phyloP scores from a whole-genome alignment of 2,113 vertebrate species.

The Oenanthe oenanthe region DNA sequence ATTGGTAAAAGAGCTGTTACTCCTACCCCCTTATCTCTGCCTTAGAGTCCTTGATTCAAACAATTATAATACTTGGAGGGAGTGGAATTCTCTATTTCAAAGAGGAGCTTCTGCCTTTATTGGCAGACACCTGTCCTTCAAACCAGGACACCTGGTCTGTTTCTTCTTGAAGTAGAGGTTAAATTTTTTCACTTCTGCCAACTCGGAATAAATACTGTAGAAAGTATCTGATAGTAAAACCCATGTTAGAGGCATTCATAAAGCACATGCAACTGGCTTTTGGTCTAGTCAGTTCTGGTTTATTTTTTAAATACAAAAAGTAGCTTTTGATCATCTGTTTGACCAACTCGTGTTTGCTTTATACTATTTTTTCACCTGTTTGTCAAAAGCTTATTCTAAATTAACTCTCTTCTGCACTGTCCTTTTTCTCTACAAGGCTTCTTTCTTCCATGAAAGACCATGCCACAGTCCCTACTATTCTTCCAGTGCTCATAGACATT shows the following conservation, averaged over 20 bases:
- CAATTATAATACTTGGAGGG: too few relatives aligned
- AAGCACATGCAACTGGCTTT: neutral
- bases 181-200: neutral
- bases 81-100: too few relatives aligned
- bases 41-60: too few relatives aligned
- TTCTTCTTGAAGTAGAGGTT: neutral
- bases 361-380: neutral
- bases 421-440: neutral
- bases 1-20: too few relatives aligned
- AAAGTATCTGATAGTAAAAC: neutral
- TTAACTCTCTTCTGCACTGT: neutral
- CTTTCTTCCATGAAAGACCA: rapidly evolving
- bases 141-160: neutral
- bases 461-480: neutral
- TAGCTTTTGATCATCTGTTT: neutral
- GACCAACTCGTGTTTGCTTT: neutral
- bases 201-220: neutral
- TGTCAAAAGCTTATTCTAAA: neutral
- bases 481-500: neutral
- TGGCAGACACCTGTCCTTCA: too few relatives aligned
- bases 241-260: neutral
- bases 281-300: neutral
- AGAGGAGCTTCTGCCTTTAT: too few relatives aligned
- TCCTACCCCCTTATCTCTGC: too few relatives aligned
- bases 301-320: neutral